Evolutionary conservation across 2,797 vertebrate species (phyloP).

Genomic region (Salmo trutta): DNA sequence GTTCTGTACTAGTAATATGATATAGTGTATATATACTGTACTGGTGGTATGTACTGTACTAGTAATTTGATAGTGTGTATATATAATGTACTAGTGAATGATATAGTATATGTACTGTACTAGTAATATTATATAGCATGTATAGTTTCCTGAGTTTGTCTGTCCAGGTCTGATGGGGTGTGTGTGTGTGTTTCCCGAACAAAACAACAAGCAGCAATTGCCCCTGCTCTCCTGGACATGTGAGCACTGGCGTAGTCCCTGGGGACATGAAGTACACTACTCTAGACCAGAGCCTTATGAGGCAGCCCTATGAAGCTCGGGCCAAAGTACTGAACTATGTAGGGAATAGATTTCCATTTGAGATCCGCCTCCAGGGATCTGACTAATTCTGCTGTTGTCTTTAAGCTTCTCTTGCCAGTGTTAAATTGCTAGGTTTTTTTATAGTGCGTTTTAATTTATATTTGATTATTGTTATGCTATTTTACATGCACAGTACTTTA

Average conservation of each 20-base stretch:
- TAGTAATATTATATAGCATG: too few relatives aligned
- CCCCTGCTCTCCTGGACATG: not conserved
- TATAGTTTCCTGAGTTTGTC: not conserved
- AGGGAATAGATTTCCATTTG: not conserved
- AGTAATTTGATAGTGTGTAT: too few relatives aligned
- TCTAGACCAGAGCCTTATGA: not conserved
- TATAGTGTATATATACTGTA: too few relatives aligned
- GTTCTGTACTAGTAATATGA: too few relatives aligned
- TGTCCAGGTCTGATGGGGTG: not conserved
- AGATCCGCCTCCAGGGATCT: constrained; percentile 7
- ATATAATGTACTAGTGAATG: too few relatives aligned
- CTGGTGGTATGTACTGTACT: too few relatives aligned
- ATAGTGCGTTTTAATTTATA: constrained; percentile 80
- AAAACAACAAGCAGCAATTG: not conserved
- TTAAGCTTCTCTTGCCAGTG: constrained; percentile 68
- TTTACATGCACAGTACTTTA: constrained; percentile 70
- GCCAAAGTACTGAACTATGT: not conserved
- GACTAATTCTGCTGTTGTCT: constrained; percentile 43
- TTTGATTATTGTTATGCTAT: constrained; percentile 71
- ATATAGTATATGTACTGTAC: too few relatives aligned
- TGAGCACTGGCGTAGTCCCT: not conserved
- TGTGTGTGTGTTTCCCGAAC: not conserved
- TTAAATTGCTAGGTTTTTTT: constrained; percentile 56
- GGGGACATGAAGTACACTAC: not conserved
- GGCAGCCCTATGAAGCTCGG: not conserved